Evolutionary conservation across 2,113 vertebrate genomes (phyloP).

Genomic region (Chelonoidis abingdonii): DNA sequence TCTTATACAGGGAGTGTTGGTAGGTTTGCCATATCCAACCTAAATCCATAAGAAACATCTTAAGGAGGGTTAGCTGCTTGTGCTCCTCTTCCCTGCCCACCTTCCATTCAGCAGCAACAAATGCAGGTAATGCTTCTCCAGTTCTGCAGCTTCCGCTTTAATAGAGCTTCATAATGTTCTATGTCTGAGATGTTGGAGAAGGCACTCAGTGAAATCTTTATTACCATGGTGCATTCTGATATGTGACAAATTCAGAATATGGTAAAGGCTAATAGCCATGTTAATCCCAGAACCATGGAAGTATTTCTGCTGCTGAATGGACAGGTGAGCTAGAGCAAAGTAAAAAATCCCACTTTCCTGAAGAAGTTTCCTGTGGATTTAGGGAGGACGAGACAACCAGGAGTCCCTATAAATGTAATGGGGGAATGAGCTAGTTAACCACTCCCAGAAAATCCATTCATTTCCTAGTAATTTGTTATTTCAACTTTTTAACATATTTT

Average conservation of each 20-base stretch:
- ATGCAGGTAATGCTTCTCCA: neutral
- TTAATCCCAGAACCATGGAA: neutral
- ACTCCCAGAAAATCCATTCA: neutral
- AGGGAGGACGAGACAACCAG: neutral
- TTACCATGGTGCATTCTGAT: neutral
- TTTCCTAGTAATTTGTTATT: neutral
- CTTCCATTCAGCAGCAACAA: neutral
- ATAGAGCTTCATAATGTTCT: neutral
- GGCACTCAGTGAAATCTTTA: neutral
- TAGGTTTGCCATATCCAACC: neutral
- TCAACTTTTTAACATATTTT: neutral
- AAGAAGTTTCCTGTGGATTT: neutral
- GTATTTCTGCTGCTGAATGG: neutral
- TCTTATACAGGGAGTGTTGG: neutral
- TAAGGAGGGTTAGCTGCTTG: neutral
- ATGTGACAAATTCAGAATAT: neutral
- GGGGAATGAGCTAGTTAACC: neutral
- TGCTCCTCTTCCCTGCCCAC: slow-evolving; percentile 26
- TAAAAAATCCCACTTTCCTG: neutral
- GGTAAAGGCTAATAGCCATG: neutral
- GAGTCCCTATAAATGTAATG: neutral
- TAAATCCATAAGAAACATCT: slow-evolving; percentile 12
- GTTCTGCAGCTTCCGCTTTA: neutral
- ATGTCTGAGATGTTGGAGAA: neutral
- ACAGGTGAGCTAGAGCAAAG: neutral